Evolutionary conservation across 1,140 invertebrate genomes (phyloP).

Genomic region (Macrobrachium nipponense): DNA sequence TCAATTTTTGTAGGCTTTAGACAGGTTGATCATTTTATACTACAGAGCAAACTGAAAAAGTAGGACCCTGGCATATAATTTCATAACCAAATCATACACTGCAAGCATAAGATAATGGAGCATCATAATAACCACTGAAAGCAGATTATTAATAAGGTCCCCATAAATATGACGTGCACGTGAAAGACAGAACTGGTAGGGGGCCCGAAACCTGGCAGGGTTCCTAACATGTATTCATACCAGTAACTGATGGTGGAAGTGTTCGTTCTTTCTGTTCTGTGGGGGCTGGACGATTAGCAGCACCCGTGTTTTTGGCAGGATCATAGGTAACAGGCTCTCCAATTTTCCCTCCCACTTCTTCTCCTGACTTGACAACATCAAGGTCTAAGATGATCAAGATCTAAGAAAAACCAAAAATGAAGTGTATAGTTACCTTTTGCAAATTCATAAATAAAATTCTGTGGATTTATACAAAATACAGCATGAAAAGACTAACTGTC

Average conservation of each 20-base stretch:
- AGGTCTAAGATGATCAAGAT: conserved; percentile 87
- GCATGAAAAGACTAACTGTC: too few species aligned
- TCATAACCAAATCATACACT: too few species aligned
- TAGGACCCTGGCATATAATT: too few species aligned
- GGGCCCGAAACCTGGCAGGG: background rate
- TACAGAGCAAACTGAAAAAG: too few species aligned
- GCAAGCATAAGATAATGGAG: too few species aligned
- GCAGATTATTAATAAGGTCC: too few species aligned
- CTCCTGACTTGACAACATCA: conserved; percentile 79
- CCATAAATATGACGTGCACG: too few species aligned
- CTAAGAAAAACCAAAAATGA: conserved; percentile 24
- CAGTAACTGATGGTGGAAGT: conserved; percentile 7
- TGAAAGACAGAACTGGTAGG: too few species aligned
- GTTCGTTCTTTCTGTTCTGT: conserved; percentile 7
- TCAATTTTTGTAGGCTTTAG: too few species aligned
- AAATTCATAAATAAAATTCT: background rate
- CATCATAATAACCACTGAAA: too few species aligned
- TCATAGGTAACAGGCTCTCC: conserved; percentile 79
- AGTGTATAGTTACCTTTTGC: background rate
- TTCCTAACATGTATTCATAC: background rate
- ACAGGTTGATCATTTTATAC: too few species aligned
- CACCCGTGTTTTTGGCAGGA: conserved; percentile 59
- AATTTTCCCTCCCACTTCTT: conserved; percentile 79
- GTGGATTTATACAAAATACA: too few species aligned
- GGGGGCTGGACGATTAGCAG: conserved; percentile 34